These are phyloP conservation scores for Harlomillsia oculata DNA, from an alignment of 1,140 invertebrate genomes.

Conservation along the genomic window DNA sequence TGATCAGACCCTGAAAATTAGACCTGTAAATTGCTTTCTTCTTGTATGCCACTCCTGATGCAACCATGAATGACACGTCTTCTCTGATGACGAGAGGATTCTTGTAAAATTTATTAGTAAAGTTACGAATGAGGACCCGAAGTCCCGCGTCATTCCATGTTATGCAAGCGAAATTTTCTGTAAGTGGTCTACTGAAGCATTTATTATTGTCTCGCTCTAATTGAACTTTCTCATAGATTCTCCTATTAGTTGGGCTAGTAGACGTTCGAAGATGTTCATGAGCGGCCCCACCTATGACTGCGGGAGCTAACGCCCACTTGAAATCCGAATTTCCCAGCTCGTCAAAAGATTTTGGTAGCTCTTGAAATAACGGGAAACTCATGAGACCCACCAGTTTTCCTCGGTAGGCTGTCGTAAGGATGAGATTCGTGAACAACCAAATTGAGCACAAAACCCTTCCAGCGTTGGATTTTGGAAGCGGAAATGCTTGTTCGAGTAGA, in stretches of 20 bases:
- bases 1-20: neutral
- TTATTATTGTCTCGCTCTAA: neutral
- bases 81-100: slow-evolving; percentile 4
- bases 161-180: neutral
- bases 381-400: neutral
- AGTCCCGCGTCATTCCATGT: neutral
- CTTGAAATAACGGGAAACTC: neutral
- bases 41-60: neutral
- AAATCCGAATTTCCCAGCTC: neutral
- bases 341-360: neutral
- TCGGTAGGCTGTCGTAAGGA: slow-evolving; percentile 1
- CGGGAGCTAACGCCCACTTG: neutral
- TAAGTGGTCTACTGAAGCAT: neutral
- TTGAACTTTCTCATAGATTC: neutral
- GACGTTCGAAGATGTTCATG: slow-evolving; percentile 1
- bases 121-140: neutral
- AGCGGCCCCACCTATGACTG: neutral
- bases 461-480: neutral
- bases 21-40: neutral
- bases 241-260: neutral
- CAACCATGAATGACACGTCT: neutral
- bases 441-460: neutral
- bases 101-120: neutral
- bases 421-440: neutral
- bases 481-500: neutral